Evolutionary conservation across 2,113 vertebrate genomes (phyloP).

Genomic region (Falco punctatus): DNA sequence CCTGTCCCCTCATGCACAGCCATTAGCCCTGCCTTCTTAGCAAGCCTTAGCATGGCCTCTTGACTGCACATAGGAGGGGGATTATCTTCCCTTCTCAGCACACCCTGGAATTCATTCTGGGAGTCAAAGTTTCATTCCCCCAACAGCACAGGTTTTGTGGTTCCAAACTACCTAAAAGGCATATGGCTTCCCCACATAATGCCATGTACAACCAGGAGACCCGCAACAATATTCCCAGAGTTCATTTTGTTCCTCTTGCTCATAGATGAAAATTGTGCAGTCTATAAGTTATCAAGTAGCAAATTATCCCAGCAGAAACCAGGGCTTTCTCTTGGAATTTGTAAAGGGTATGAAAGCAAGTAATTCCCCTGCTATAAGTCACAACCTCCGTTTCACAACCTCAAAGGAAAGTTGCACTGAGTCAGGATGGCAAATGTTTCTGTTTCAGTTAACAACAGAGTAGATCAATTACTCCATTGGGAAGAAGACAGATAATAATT

Average conservation of each 20-base stretch:
- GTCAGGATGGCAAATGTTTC: not conserved
- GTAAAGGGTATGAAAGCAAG: not conserved
- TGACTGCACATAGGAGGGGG: not conserved
- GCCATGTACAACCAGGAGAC: not conserved
- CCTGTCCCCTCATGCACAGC: slow-evolving; percentile 6
- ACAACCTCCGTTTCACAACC: not conserved
- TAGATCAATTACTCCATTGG: not conserved
- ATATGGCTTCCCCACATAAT: not conserved
- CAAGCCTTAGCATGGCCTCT: not conserved
- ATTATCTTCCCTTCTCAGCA: not conserved
- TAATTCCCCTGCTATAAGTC: not conserved
- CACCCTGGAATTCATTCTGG: not conserved
- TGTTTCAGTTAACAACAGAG: not conserved
- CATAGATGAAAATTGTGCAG: not conserved
- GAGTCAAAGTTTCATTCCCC: not conserved
- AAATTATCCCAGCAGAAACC: not conserved
- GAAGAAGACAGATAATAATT: not conserved
- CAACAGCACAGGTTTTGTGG: not conserved
- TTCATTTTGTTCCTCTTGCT: not conserved
- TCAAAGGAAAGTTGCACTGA: not conserved
- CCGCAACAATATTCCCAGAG: not conserved
- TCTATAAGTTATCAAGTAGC: not conserved
- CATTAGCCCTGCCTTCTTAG: not conserved
- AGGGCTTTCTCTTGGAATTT: not conserved
- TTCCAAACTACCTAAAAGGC: not conserved